Evolutionary conservation across 1,140 invertebrate genomes (phyloP), one percentile per base, ranked within the genome.

Genomic region (Hyphantria cunea): DNA sequence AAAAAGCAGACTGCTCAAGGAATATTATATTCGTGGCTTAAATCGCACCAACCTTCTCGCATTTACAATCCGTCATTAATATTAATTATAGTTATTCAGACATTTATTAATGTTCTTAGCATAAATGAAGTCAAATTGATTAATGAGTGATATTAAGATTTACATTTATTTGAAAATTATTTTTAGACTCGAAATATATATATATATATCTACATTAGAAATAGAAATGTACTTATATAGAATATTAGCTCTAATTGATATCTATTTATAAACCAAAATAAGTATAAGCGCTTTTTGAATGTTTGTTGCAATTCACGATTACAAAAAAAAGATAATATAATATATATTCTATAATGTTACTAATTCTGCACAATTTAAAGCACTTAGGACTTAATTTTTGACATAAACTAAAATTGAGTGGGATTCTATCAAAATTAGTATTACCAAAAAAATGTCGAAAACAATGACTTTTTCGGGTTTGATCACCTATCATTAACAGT

Each of bases 171-270:
- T 70, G 76, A 69, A 83, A 76, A 82, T 86, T 84, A 85, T 86
- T 85, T 88, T 86, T 88, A 84, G 84, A 85, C 74, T 80, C 77
- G 53, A 80, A 76, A 76, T 88, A 84, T 83, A 81, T 82, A 73
- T 82, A 76, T 68, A 76, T 88, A 84, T 83, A 81, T 82, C 74
- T 82, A 76, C 70, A 78, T 78, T 78, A 83, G 75, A 70, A 66
- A 73, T n/a, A n/a, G 5, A 77, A 32, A 61, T 53, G 41, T 52
- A 53, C 52, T 61, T 45, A 41, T 45, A 34, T 60, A 60, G 80
- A 72, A 50, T 37, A 69, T 61, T 67, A 69, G 62, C 25, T 15
- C 60, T 72, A 68, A 59, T 63, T 49, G 49, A 17, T 53, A 42
- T 49, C 14, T 44, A 55, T n/a, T n/a, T 47, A 49, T 33, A 14